phyloP scores from a whole-genome alignment of 2,113 vertebrate species.

The Anseranas semipalmata region DNA sequence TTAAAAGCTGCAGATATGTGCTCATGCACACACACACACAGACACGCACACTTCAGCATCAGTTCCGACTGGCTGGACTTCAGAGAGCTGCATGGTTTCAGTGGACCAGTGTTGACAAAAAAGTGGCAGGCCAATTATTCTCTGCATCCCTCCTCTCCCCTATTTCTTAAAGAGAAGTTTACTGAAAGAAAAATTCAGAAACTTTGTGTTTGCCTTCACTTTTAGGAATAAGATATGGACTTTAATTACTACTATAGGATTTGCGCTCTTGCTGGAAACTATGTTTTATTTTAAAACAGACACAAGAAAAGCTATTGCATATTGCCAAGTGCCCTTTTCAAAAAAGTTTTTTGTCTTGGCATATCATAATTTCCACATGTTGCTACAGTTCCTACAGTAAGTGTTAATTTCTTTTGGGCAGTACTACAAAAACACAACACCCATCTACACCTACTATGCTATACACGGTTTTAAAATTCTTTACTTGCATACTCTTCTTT shows the following conservation, averaged over 20 bases:
- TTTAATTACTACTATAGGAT: not conserved
- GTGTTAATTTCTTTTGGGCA: not conserved
- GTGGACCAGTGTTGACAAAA: not conserved
- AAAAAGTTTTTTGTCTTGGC: not conserved
- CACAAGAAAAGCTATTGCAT: not conserved
- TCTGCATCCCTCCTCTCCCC: not conserved
- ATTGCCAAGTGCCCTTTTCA: not conserved
- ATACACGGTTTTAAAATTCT: not conserved
- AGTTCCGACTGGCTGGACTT: not conserved
- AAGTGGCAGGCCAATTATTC: not conserved
- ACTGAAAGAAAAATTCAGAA: not conserved
- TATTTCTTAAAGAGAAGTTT: not conserved
- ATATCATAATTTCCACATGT: not conserved
- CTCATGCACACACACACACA: not conserved
- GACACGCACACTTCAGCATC: not conserved
- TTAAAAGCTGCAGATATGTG: not conserved
- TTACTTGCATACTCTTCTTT: not conserved
- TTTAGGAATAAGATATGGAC: not conserved
- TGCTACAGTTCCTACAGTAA: not conserved
- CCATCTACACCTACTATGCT: not conserved
- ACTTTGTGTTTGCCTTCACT: not conserved
- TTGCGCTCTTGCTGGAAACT: not conserved
- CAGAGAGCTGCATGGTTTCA: not conserved
- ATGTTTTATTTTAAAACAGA: not conserved
- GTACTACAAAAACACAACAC: not conserved